phyloP scores from a whole-genome alignment of 2,797 vertebrate genomes.

The Takifugu ocellatus region DNA sequence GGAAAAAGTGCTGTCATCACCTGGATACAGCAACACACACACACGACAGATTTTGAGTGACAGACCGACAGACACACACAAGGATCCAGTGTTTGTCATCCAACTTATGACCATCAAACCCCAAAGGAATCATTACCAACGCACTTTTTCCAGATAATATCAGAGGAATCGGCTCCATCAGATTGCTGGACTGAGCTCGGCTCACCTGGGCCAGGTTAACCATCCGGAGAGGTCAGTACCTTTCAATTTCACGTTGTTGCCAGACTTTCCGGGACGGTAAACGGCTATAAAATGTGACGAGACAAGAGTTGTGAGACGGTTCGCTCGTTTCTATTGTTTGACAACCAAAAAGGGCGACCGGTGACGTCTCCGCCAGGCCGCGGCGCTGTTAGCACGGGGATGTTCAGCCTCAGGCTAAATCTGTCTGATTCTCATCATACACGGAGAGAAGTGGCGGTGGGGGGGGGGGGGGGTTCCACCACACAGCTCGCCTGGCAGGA shows the following conservation, averaged over 20 bases:
- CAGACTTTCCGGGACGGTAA: constrained; percentile 38
- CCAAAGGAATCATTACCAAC: constrained; percentile 7
- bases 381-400: constrained; percentile 46
- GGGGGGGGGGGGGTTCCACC: constrained; percentile 42
- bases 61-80: no score
- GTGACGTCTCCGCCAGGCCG: constrained; percentile 63
- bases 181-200: constrained; percentile 39
- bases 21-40: no score
- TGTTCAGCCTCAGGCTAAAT: constrained; percentile 31
- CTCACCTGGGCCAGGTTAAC: constrained; percentile 58
- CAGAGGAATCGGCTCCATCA: constrained; percentile 39
- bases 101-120: no score
- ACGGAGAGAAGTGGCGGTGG: neutral
- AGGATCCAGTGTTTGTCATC: no score
- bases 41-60: no score
- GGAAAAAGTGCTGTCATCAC: constrained; percentile 4
- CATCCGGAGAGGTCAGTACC: constrained; percentile 46
- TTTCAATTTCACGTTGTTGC: constrained; percentile 44
- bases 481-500: constrained; percentile 59
- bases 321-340: constrained; percentile 10
- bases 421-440: constrained; percentile 61
- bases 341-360: constrained; percentile 31
- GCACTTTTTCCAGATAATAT: constrained; percentile 60
- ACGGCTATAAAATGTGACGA: constrained; percentile 31
- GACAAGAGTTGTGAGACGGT: neutral